These are phyloP conservation scores for Sander vitreus DNA, from an alignment of 2,113 vertebrate genomes.

Conservation along the genomic window DNA sequence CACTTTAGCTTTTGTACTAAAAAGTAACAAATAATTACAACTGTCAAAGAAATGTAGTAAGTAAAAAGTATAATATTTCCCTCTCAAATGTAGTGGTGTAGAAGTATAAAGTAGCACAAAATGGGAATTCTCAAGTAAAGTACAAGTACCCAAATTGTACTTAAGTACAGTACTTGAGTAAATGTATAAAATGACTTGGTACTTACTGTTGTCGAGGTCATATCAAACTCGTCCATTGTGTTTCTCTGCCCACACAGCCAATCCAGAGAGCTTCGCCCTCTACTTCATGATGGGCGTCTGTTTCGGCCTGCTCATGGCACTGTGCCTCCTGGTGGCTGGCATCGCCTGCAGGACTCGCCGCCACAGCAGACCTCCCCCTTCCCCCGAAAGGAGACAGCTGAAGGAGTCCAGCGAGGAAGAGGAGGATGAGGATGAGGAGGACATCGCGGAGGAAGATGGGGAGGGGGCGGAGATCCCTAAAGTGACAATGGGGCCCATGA, in stretches of 20 bases:
- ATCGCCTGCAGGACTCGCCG: slow-evolving; percentile 86
- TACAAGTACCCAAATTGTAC: neutral
- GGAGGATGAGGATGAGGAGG: slow-evolving; percentile 80
- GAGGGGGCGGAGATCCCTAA: slow-evolving; percentile 74
- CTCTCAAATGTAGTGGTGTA: neutral
- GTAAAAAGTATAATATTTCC: neutral
- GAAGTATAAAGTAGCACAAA: neutral
- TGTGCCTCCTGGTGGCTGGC: slow-evolving; percentile 91
- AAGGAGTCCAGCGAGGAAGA: slow-evolving; percentile 84
- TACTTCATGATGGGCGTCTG: slow-evolving; percentile 96
- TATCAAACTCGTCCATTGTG: neutral
- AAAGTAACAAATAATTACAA: neutral
- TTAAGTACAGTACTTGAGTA: neutral
- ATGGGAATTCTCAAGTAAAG: neutral
- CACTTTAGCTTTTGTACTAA: neutral
- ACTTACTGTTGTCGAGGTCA: neutral
- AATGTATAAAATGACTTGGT: neutral
- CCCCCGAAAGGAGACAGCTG: slow-evolving; percentile 73
- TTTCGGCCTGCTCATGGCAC: slow-evolving; percentile 92
- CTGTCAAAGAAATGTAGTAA: neutral
- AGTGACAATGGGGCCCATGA: slow-evolving; percentile 59
- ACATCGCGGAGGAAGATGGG: slow-evolving; percentile 46
- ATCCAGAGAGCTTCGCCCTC: slow-evolving; percentile 94
- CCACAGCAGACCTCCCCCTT: slow-evolving; percentile 41
- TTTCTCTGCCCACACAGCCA: slow-evolving; percentile 76